Evolutionary conservation across 2,888 invertebrate species (phyloP), one percentile per base, ranked within the genome.

Genomic region (Melieria crassipennis): DNA sequence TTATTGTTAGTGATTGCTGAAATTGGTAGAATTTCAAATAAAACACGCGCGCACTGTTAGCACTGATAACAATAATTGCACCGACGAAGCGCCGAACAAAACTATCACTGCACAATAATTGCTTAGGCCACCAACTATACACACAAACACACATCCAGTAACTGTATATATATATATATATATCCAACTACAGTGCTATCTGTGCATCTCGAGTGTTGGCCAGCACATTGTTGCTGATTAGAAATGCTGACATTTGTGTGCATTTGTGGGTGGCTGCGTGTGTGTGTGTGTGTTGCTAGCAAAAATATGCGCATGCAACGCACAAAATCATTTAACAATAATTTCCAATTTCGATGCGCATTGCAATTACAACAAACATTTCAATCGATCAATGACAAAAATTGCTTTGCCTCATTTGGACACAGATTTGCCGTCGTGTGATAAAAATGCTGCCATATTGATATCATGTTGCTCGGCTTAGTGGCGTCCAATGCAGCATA

Each of bases 1-100:
- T 57, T 57, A 57, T 13, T 57, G 7, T 10, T 57, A 57, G 16
- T 10, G 16, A 57, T 57, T 7, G 57, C 52, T 48, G 63, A 75
- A 76, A 77, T 77, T 77, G 73, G 75, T 73, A 74, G 69, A 76
- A 77, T 77, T 76, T 73, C 55, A 57, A 46, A 42, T 71, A 75
- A 76, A 77, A 67, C 77, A 77, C 76, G 77, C 74, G 65, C 64
- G 46, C 48, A 61, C 48, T 30, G 58, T 70, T 30, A 70, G 69
- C 50, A 69, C 62, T 30, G 30, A 67, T 67, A 60, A 43, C 60
- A 50, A 60, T 61, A 61, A 67, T 67, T 67, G 52, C 67, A 67
- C 52, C 43, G 58, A 58, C 60, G 45, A 67, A 60, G 45, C 66
- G 60, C 7, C 58, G 4, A 16, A 56, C 42, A 67, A 52, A 50